Conservation (phyloP, 2,113 vertebrate genomes). For the Probosciger aterrimus region DNA sequence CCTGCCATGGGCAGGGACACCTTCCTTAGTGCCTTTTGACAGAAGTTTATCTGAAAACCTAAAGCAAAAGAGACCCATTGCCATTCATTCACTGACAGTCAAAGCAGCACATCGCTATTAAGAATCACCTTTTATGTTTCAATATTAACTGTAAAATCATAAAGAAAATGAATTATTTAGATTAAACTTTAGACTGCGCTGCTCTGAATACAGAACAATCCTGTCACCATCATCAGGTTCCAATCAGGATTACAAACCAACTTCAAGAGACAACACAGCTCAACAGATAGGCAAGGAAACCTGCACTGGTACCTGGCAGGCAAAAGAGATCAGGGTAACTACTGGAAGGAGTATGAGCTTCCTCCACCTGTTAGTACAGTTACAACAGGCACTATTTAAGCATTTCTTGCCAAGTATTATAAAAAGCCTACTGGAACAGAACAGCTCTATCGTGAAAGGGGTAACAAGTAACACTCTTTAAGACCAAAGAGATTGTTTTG, state of each 20-base stretch:
- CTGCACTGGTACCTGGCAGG: neutral
- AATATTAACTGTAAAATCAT: neutral
- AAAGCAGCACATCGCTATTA: slow-evolving; percentile 43
- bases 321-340: neutral
- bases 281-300: neutral
- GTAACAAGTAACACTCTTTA: neutral
- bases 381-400: neutral
- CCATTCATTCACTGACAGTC: slow-evolving; percentile 63
- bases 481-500: neutral
- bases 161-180: slow-evolving; percentile 13
- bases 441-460: neutral
- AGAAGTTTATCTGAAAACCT: slow-evolving; percentile 71
- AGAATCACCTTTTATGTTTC: slow-evolving; percentile 37
- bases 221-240: neutral
- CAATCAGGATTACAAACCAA: neutral
- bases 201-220: neutral
- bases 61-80: slow-evolving; percentile 68
- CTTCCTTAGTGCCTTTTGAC: slow-evolving; percentile 67
- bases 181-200: neutral
- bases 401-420: neutral
- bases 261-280: neutral
- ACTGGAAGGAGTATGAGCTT: neutral
- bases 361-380: neutral
- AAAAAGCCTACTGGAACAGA: neutral
- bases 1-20: neutral